Base-by-base conservation (phyloP, 30 jellyfish, hydroid and myxozoan species). In the Mastigias papua region DNA sequence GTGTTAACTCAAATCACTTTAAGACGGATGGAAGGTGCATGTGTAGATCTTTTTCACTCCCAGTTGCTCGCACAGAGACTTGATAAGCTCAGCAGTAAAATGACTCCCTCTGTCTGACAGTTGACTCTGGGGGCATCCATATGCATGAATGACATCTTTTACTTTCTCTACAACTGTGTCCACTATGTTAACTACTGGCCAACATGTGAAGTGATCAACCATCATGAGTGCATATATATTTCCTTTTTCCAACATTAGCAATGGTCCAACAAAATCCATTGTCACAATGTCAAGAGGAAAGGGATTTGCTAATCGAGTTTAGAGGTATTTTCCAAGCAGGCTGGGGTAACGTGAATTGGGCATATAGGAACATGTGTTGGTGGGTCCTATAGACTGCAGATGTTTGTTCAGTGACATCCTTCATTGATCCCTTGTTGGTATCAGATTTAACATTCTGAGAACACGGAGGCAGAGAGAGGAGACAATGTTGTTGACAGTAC, bases 241-340 rank as follows among this genome's bases (percentile, higher is more conserved):
- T n/a, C 10, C 69, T 48, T 67, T 87, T 87, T 46, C 54, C 26
- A 5, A 23, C 20, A n/a, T 69, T 33, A 87, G 93, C 63, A 67
- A 48, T 46, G 93, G 88, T 22, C 87, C 93, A 2, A 83, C 86
- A 49, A 83, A 83, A 83, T 70, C 87, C 93, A 83, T 83, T 27
- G 93, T 87, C 21, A 69, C 93, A 26, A 83, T 83, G 1, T 83
- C 79, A 17, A 69, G 66, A 16, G 86, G 88, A 42, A 65, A n/a
- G 27, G n/a, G 30, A 17, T 28, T 86, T 82, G 8, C 19, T 30
- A 32, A 83, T 83, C 67, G 87, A 83, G 37, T 83, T 83, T 80
- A 83, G 13, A 11, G 93, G 93, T 27, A 87, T 69, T 57, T 83
- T 83, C 28, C 37, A 31, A 22, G 93, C 87, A 7, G 93, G 86